Conservation (phyloP, 2,113 vertebrate genomes). For the Canis aureus region DNA sequence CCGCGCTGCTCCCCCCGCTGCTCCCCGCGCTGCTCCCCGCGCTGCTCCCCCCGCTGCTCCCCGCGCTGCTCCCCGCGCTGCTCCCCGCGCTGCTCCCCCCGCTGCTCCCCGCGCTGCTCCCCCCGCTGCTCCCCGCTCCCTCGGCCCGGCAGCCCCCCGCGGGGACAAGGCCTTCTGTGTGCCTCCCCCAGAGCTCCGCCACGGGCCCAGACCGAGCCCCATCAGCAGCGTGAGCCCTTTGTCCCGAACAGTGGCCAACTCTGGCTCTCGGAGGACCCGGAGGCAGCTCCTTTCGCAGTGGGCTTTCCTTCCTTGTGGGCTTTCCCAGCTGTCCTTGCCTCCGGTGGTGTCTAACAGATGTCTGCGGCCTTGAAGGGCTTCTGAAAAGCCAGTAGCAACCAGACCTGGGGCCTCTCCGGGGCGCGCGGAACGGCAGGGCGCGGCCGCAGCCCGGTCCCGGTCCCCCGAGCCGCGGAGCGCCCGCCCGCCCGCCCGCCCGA, state of each 20-base stretch:
- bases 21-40: too few species aligned
- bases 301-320: constrained; percentile 54
- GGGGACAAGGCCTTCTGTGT: constrained; percentile 69
- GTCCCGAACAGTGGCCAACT: background rate
- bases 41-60: too few species aligned
- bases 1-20: too few species aligned
- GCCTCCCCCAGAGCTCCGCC: background rate
- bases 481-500: background rate
- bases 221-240: constrained; percentile 36
- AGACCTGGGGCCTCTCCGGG: background rate
- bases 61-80: too few species aligned
- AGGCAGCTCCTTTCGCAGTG: background rate
- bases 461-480: too few species aligned
- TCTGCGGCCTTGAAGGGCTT: constrained; percentile 22
- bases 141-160: background rate
- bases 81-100: too few species aligned
- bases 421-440: fast-evolving
- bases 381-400: background rate
- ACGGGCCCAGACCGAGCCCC: background rate
- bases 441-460: too few species aligned
- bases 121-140: background rate
- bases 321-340: constrained; percentile 62
- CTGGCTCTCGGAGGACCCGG: background rate
- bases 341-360: background rate
- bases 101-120: background rate